Evolutionary conservation across 2,797 vertebrate genomes (phyloP).

Genomic region (Channa striata): DNA sequence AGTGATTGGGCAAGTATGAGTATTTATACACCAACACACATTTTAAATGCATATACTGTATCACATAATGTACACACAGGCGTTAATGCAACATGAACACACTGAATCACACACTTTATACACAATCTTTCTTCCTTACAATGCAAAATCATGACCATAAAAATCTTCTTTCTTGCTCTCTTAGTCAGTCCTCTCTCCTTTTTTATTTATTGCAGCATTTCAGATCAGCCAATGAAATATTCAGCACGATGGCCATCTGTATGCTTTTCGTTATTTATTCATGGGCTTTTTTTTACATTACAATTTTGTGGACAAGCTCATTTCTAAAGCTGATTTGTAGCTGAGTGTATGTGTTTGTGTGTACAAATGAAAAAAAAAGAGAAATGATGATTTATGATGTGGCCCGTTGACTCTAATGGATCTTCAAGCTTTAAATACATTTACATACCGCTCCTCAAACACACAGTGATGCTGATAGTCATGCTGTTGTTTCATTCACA

Average conservation of each 20-base stretch:
- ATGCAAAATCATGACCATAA: constrained; percentile 35
- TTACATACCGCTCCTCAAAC: not conserved
- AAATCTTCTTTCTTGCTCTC: constrained; percentile 32
- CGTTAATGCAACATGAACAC: not conserved
- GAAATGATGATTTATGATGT: not conserved
- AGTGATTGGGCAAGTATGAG: constrained; percentile 15
- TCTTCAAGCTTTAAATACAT: not conserved
- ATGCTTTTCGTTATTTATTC: constrained; percentile 4
- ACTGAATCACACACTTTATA: constrained; percentile 21
- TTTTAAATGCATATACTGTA: constrained; percentile 8
- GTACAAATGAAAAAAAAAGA: not conserved
- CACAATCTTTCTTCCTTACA: constrained; percentile 27
- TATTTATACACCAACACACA: not conserved
- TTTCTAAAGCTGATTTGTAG: not conserved
- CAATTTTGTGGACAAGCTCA: not conserved
- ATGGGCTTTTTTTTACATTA: not conserved
- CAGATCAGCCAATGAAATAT: constrained; percentile 23
- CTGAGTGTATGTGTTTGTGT: not conserved
- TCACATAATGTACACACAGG: not conserved
- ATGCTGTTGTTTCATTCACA: constrained; percentile 17
- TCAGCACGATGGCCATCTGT: constrained; percentile 14
- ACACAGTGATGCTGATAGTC: constrained; percentile 10
- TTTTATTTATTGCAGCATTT: constrained; percentile 7
- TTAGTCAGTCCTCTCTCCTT: constrained; percentile 3
- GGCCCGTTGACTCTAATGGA: not conserved